Evolutionary conservation across 2,113 vertebrate species (phyloP).

Genomic region (Psettodes erumei): DNA sequence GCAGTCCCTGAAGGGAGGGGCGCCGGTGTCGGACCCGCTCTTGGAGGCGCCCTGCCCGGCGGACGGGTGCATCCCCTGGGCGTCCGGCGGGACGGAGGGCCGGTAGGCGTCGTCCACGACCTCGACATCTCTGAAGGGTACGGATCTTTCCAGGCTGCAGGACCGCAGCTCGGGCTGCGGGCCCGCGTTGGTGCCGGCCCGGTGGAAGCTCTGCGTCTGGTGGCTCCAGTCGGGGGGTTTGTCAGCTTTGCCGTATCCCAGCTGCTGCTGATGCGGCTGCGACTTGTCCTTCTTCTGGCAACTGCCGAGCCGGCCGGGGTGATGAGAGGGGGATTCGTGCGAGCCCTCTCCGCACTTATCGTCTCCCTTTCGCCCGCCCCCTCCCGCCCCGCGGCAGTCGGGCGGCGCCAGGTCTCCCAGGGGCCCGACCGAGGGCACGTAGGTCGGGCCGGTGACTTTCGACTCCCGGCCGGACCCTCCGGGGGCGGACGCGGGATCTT

Average conservation of each 20-base stretch:
- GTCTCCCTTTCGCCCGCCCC: constrained; percentile 72
- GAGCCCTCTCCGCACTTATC: constrained; percentile 63
- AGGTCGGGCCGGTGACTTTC: constrained; percentile 89
- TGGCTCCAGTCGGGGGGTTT: constrained; percentile 88
- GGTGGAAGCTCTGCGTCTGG: constrained; percentile 67
- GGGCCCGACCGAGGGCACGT: constrained; percentile 92
- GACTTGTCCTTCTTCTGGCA: constrained; percentile 82
- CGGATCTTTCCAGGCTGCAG: constrained; percentile 87
- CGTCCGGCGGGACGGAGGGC: constrained; percentile 78
- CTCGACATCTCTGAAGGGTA: constrained; percentile 75
- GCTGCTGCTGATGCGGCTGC: constrained; percentile 76
- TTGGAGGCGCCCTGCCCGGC: constrained; percentile 75
- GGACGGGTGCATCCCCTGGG: constrained; percentile 77
- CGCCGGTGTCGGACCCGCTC: constrained; percentile 83
- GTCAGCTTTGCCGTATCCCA: constrained; percentile 87
- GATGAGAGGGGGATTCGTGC: constrained; percentile 64
- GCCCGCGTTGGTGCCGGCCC: constrained; percentile 63
- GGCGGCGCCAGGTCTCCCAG: constrained; percentile 84
- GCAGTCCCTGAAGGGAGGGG: constrained; percentile 86
- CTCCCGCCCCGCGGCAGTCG: constrained; percentile 84
- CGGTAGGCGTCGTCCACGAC: constrained; percentile 85
- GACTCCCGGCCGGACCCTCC: constrained; percentile 82
- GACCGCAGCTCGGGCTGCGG: constrained; percentile 75
- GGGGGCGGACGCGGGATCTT: constrained; percentile 81
- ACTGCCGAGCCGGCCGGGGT: constrained; percentile 67